Percentiles rank a stretch among this genome's conserved stretches.
These are phyloP conservation scores for Campaea margaritaria DNA, from an alignment of 2,888 invertebrate genomes.

Conservation along the genomic window DNA sequence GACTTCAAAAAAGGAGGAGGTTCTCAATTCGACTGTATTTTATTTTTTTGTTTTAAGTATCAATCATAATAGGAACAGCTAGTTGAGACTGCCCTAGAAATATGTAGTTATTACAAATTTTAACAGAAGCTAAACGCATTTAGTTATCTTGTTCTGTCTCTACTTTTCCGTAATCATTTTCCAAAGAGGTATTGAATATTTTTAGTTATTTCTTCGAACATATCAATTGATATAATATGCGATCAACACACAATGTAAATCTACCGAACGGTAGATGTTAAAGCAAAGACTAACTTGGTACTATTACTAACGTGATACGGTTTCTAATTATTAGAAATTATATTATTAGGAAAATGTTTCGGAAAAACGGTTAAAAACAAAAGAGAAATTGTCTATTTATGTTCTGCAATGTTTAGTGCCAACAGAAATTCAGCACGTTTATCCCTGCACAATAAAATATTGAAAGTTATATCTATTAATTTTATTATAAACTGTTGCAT, in stretches of 20 bases:
- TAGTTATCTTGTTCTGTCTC: not conserved
- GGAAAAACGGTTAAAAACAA: slow-evolving; percentile 14
- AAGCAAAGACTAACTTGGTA: slow-evolving; percentile 68
- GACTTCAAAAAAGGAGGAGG: too few relatives aligned
- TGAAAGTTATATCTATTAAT: slow-evolving; percentile 72
- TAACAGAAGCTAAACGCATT: slow-evolving; percentile 9
- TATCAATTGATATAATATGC: slow-evolving; percentile 61
- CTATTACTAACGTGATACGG: slow-evolving; percentile 68
- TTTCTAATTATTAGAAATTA: slow-evolving; percentile 51
- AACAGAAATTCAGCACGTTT: slow-evolving; percentile 66
- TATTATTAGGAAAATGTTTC: slow-evolving; percentile 43
- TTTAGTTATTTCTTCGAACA: slow-evolving; percentile 53
- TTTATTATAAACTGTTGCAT: slow-evolving; percentile 81
- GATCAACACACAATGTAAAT: slow-evolving; percentile 58
- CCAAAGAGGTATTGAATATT: slow-evolving; percentile 6
- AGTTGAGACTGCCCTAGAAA: not conserved
- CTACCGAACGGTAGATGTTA: slow-evolving; percentile 54
- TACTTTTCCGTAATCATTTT: not conserved
- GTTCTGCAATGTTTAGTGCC: slow-evolving; percentile 51
- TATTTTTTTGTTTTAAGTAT: not conserved
- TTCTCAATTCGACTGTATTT: too few relatives aligned
- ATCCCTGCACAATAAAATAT: slow-evolving; percentile 71
- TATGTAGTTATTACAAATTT: not conserved
- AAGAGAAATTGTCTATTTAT: slow-evolving; percentile 1
- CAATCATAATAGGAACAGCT: slow-evolving; percentile 2